phyloP scores from a whole-genome alignment of 1,140 invertebrate genomes.

The Adelges cooleyi region DNA sequence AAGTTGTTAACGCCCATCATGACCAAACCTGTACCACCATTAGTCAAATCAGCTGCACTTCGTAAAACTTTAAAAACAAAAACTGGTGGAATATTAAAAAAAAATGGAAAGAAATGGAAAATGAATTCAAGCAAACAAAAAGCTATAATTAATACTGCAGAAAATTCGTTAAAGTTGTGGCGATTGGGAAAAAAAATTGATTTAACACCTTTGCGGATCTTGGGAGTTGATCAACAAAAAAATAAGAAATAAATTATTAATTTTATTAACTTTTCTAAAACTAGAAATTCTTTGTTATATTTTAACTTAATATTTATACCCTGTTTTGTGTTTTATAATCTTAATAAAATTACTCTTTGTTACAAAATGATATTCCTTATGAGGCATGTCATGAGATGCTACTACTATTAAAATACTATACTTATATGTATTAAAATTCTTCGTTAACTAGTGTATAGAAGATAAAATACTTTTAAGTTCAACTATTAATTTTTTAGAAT shows the following conservation, averaged over 20 bases:
- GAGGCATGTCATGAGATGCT: too few species aligned
- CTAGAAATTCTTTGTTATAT: too few species aligned
- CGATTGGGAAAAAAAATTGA: constrained; percentile 5
- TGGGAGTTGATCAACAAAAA: not conserved
- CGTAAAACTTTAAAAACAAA: constrained; percentile 6
- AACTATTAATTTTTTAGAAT: too few species aligned
- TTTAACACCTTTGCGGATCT: not conserved
- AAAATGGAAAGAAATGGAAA: constrained; percentile 1
- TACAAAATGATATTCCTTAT: too few species aligned
- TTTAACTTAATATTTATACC: too few species aligned
- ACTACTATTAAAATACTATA: too few species aligned
- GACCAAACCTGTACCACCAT: not conserved
- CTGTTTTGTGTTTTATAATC: too few species aligned
- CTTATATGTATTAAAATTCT: too few species aligned
- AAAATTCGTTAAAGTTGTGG: not conserved
- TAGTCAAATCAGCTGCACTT: not conserved
- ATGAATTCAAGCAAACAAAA: constrained; percentile 4
- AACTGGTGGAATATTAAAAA: constrained; percentile 12
- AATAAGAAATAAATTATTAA: not conserved
- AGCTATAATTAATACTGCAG: not conserved
- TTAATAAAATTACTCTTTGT: too few species aligned
- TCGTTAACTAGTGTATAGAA: too few species aligned
- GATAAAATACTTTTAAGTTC: too few species aligned
- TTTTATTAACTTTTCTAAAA: too few species aligned
- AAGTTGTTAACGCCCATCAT: constrained; percentile 9